Base-by-base conservation (phyloP, 2,888 invertebrate genomes). In the Crossocerus cetratus region DNA sequence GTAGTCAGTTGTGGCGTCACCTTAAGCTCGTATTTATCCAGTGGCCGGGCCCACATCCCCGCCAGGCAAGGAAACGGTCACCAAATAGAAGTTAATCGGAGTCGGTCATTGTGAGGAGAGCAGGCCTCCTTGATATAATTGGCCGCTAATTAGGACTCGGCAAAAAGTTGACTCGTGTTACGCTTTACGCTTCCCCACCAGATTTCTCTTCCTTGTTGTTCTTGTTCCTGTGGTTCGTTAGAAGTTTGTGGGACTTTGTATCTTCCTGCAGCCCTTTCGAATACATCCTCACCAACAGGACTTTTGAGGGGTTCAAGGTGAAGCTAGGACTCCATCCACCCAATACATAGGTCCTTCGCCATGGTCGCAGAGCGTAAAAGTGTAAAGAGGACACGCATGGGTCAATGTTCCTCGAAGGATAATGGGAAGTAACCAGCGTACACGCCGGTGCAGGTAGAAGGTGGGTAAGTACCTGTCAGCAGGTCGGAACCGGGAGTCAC, bases 121-220 rank as follows among this genome's bases (percentile, higher is more conserved):
- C 81, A 84, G 87, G 86, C 85, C 86, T 86, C 86, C 85, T 84
- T 85, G 83, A 85, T 87, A 86, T 86, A 86, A 86, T 86, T 86
- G 87, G 87, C 80, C 86, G 83, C 86, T 87, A 86, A 86, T 86
- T 86, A 87, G 86, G 83, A 72, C 72, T 77, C 73, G 72, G 73
- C 73, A 76, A 81, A 81, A 81, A 81, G 81, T 82, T 71, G 80
- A 82, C 81, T 83, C 77, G 79, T 76, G 72, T 67, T 68, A 60
- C 57, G 75, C 55, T 44, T 69, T 54, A 43, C 65, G 61, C 49
- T n/a, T 32, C 53, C 3, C 21, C 45, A 43, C n/a, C 20, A 8
- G 20, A 32, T 20, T 18, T 22, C 43, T 18, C 20, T 22, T 16
- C 16, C 2, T 23, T n/a, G 8, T 53, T 23, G 44, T 44, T 16